Base-by-base conservation (phyloP, 2,888 invertebrate species). In the Spatulosminthurus flaviceps region DNA sequence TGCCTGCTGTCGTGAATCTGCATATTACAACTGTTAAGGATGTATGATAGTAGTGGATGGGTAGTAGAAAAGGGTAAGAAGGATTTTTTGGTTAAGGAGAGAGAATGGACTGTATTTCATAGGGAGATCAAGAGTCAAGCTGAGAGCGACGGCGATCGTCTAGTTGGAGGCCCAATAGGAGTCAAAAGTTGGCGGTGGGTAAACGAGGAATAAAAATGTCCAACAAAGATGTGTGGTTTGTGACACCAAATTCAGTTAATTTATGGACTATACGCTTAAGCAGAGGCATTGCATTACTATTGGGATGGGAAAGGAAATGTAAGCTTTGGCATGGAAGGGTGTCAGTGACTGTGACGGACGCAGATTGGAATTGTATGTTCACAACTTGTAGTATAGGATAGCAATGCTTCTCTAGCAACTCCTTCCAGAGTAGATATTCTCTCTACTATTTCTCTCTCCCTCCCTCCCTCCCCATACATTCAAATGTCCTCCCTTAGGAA, bases 181-280 rank as follows among this genome's bases (percentile, higher is more conserved):
- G 64, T 22, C 24, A 64, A 64, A 64, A 64, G 78, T 79, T 77
- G 80, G 76, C 79, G 76, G 79, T 76, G 79, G 76, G 79, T 70
- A 79, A 76, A 66, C 34, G 69, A 76, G 71, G 71, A 79, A 79
- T 79, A 75, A 75, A 79, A 79, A 79, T 76, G 76, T 79, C 79
- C 79, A 64, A 76, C 76, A 71, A 75, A 79, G 79, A 79, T 76
- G 79, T 76, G 79, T 79, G 79, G 79, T 76, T 79, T 79, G 76
- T 76, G 76, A 76, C 79, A 79, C 79, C 79, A 79, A 79, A 79
- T 79, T 79, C 71, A 79, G 79, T 75, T 79, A 79, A 79, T 79
- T 79, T 79, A 79, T 79, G 79, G 76, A 72, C 71, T 64, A 79
- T 51, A 79, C 70, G 70, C 64, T 70, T 75, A 67, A 73, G 70